Conservation (phyloP, 2,113 vertebrate species). For the Eleginops maclovinus region DNA sequence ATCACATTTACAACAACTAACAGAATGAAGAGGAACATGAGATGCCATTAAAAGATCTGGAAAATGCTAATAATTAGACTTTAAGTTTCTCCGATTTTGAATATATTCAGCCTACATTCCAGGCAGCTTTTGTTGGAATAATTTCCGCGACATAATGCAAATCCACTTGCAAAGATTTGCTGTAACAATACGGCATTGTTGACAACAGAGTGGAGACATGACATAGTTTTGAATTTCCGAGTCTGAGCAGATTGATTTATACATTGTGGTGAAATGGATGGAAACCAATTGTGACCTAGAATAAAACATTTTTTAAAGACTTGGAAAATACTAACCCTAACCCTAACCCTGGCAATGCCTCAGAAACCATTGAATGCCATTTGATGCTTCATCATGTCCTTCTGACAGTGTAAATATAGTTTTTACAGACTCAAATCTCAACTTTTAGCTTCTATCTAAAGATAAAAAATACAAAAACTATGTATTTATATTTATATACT, state of each 20-base stretch:
- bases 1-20: not conserved
- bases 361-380: not conserved
- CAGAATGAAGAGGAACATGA: not conserved
- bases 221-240: slow-evolving; percentile 2
- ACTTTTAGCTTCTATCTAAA: not conserved
- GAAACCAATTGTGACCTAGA: not conserved
- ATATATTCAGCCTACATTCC: not conserved
- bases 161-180: not conserved
- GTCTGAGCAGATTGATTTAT: not conserved
- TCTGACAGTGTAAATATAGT: not conserved
- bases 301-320: not conserved
- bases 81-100: not conserved
- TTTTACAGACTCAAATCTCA: not conserved
- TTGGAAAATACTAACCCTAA: not conserved
- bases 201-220: slow-evolving; percentile 1
- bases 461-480: no score
- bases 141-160: not conserved
- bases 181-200: not conserved
- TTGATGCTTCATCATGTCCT: not conserved
- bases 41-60: not conserved
- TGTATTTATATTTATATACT: not conserved
- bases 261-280: not conserved
- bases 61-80: not conserved
- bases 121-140: not conserved
- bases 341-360: not conserved